phyloP scores from a whole-genome alignment of 2,888 invertebrate species.

The Alloscopus bannaensis region DNA sequence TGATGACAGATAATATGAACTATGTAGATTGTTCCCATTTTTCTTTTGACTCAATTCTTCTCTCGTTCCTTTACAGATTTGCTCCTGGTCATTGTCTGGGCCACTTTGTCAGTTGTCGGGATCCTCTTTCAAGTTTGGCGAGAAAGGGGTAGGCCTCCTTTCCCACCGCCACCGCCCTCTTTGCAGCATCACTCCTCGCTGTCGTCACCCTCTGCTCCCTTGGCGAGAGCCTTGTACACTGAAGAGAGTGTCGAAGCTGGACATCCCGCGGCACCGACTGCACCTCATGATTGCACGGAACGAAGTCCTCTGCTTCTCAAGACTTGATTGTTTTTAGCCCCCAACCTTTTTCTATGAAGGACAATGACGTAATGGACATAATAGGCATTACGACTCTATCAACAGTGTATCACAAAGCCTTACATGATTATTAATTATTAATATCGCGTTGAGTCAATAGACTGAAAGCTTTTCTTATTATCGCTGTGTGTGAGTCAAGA shows the following conservation, averaged over 20 bases:
- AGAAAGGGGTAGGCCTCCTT: constrained; percentile 80
- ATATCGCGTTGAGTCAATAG: no score
- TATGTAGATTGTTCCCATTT: no score
- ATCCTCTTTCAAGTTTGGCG: constrained; percentile 79
- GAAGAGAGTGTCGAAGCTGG: neutral
- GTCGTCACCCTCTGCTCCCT: neutral
- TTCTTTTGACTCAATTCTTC: no score
- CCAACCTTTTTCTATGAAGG: no score
- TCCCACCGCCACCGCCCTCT: constrained; percentile 76
- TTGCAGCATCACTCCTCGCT: constrained; percentile 23
- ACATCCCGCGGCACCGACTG: neutral
- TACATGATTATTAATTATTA: no score
- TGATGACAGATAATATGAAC: constrained; percentile 37
- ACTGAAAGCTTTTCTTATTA: no score
- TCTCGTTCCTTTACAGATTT: constrained; percentile 78
- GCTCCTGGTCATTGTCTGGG: constrained; percentile 79
- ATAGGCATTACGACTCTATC: no score
- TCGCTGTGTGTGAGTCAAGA: no score
- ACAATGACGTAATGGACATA: no score
- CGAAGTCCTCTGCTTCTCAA: constrained; percentile 30
- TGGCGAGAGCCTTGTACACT: neutral
- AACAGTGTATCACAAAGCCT: no score
- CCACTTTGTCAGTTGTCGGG: constrained; percentile 78
- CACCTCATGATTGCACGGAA: constrained; percentile 29
- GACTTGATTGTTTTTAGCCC: neutral